Evolutionary conservation across 1,140 invertebrate genomes (phyloP), one percentile per base, ranked within the genome.

Genomic region (Nephotettix cincticeps): DNA sequence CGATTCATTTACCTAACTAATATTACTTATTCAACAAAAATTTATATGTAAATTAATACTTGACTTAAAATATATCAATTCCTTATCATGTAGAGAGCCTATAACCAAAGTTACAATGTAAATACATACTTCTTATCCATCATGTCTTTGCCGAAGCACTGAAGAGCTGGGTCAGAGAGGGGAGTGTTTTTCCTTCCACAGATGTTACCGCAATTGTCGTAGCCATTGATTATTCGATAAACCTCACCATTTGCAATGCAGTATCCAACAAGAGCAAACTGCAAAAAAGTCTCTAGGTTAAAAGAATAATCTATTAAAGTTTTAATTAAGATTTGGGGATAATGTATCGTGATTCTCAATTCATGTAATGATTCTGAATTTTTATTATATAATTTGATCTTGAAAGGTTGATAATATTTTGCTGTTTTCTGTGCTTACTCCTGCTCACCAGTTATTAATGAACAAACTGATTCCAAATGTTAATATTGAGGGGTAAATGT

Each of bases 161-260:
- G 69, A 27, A 79, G 79, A 45, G 75, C 54, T 14, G 80, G 75
- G 72, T 82, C 61, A 69, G 73, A 77, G 43, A 80, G 75, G n/a
- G 76, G 75, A 0, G 64, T 21, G 9, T 81, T 84, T 70, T 84
- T 84, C 54, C 80, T 81, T 4, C 89, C 88, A 76, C 90, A 92
- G 58, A 90, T 80, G 75, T 90, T 88, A 1, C 86, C 89, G 76
- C 87, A 90, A 74, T 87, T 85, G 75, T 91, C 89, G 71, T 87
- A 88, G 11, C 90, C 90, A 77, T 89, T 85, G 36, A 90, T 77
- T 14, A 91, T 78, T 23, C 89, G 80, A 72, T 83, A 81, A 40
- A 87, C 81, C 73, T 90, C 84, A 2, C 85, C 86, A 72, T 87
- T 80, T 45, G 78, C 79, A n/a, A 82, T 78, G 58, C 84, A 84